phyloP scores from a whole-genome alignment of 2,113 vertebrate genomes.

The Sceloporus tristichus region DNA sequence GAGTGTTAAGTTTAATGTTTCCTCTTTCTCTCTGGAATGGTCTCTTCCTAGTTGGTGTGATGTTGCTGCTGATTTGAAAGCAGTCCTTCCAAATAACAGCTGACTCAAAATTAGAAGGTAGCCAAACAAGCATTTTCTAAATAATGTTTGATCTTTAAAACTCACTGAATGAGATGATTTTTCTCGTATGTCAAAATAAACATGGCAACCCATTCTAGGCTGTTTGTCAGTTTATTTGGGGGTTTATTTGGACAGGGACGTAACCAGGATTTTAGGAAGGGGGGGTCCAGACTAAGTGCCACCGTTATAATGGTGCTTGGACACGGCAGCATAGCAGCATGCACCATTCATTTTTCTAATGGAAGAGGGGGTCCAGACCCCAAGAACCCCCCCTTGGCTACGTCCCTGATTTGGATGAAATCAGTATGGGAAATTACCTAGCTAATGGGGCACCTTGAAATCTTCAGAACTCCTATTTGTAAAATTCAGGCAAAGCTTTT shows the following conservation, averaged over 20 bases:
- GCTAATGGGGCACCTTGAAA: neutral
- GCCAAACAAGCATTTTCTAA: constrained; percentile 28
- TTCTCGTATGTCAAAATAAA: constrained; percentile 8
- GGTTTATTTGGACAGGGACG: neutral
- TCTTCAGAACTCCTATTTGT: neutral
- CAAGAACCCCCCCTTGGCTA: no score
- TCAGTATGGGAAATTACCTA: neutral
- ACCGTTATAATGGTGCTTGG: no score
- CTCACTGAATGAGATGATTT: neutral
- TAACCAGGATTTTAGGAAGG: no score
- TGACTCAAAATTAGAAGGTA: constrained; percentile 39
- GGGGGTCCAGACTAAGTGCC: no score
- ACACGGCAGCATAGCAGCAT: no score
- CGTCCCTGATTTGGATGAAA: neutral
- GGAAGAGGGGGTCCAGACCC: no score
- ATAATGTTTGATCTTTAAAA: constrained; percentile 18
- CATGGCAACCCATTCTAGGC: neutral
- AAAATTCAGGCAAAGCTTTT: neutral
- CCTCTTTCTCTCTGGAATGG: constrained; percentile 43
- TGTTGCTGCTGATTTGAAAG: constrained; percentile 59
- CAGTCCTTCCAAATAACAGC: constrained; percentile 45
- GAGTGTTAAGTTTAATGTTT: constrained; percentile 50
- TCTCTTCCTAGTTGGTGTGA: constrained; percentile 47
- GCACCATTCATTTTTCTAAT: no score
- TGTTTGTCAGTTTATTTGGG: neutral